Evolutionary conservation across 2,113 vertebrate species (phyloP).

Genomic region (Spea bombifrons): DNA sequence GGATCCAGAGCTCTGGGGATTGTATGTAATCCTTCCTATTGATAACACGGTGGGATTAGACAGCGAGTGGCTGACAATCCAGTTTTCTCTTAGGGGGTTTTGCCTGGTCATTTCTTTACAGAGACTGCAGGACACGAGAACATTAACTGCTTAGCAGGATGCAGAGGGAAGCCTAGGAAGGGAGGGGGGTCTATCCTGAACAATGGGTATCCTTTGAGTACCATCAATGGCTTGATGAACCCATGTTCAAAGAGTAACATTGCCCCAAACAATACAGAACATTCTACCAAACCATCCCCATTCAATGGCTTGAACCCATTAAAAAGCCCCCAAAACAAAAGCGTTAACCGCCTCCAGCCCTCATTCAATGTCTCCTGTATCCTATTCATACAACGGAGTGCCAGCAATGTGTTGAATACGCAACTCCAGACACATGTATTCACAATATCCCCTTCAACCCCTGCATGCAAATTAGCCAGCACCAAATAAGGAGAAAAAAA

Average conservation of each 20-base stretch:
- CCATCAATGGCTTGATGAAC: not conserved
- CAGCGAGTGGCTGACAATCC: constrained; percentile 3
- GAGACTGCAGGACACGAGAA: not conserved
- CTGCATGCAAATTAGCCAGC: not conserved
- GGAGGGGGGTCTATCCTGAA: not conserved
- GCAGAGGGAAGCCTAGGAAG: constrained; percentile 1
- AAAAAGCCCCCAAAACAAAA: no score
- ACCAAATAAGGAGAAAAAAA: not conserved
- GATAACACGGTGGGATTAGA: constrained; percentile 10
- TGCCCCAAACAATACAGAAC: no score
- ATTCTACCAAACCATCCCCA: no score
- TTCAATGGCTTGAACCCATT: no score
- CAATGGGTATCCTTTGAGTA: constrained; percentile 30
- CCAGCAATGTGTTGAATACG: no score
- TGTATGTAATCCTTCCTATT: not conserved
- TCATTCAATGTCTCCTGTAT: no score
- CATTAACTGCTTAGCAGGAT: not conserved
- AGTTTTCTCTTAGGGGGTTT: not conserved
- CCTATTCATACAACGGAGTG: no score
- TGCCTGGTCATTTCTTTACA: constrained; percentile 16
- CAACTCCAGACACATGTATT: no score
- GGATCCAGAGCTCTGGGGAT: constrained; percentile 1
- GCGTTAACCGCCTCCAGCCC: no score
- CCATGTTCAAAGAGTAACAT: not conserved
- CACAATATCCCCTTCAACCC: not conserved